Evolutionary conservation across 2,797 vertebrate species (phyloP).

Genomic region (Diglossa cyanea): DNA sequence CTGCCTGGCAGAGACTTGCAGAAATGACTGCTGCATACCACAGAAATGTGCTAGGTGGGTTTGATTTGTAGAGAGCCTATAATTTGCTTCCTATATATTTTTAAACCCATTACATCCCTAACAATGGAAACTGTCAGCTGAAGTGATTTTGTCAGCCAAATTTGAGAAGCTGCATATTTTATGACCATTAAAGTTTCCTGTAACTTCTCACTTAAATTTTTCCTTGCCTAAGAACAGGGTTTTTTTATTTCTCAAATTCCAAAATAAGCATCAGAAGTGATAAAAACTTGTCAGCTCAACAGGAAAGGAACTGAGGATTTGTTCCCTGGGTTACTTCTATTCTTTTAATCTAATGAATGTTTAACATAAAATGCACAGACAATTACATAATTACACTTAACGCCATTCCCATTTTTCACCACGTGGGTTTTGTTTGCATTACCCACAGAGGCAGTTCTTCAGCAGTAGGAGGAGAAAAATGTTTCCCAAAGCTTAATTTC

Average conservation of each 20-base stretch:
- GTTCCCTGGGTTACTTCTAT: neutral
- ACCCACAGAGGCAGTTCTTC: neutral
- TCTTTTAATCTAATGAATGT: neutral
- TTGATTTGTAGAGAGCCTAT: constrained; percentile 32
- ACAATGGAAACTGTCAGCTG: constrained; percentile 37
- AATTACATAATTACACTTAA: neutral
- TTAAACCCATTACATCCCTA: constrained; percentile 12
- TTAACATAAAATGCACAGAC: neutral
- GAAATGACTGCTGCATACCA: neutral
- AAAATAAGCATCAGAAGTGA: constrained; percentile 8
- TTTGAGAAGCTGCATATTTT: constrained; percentile 21
- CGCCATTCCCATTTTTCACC: neutral
- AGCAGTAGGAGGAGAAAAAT: neutral
- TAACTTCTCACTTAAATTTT: constrained; percentile 20
- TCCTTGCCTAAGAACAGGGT: neutral
- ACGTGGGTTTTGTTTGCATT: neutral
- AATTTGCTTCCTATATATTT: constrained; percentile 39
- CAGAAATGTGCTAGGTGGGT: neutral
- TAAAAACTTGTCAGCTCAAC: neutral
- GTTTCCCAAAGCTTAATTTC: neutral
- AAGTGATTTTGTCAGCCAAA: constrained; percentile 43
- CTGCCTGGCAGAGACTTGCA: neutral
- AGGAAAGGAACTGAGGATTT: neutral
- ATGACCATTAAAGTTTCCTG: constrained; percentile 33
- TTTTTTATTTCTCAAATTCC: neutral